Conservation (phyloP, 2,888 invertebrate species). For the Trypoxylon attenuatum region DNA sequence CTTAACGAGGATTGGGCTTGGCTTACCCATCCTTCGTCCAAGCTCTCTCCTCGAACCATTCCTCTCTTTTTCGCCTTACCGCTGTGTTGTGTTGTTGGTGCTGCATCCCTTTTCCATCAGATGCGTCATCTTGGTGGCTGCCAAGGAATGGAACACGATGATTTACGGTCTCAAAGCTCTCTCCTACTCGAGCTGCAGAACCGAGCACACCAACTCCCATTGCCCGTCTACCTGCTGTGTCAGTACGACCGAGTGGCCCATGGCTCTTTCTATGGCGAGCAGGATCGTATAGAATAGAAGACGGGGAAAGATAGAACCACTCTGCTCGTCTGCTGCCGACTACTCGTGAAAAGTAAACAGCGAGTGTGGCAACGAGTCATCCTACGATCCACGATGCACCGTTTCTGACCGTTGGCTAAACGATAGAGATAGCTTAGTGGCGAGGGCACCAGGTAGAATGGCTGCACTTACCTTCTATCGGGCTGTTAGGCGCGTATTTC, state of each 20-base stretch:
- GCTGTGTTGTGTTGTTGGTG: conserved; percentile 24
- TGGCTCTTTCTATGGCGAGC: conserved; percentile 43
- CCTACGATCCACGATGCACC: conserved; percentile 27
- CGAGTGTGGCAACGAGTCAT: conserved; percentile 59
- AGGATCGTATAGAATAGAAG: conserved; percentile 25
- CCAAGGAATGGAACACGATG: conserved; percentile 56
- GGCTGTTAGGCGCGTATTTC: neutral
- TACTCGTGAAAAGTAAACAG: conserved; percentile 64
- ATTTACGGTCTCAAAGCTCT: conserved; percentile 61
- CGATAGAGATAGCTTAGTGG: conserved; percentile 36
- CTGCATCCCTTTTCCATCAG: conserved; percentile 44
- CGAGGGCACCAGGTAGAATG: conserved; percentile 29
- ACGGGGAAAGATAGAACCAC: conserved; percentile 10
- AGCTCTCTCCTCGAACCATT: conserved; percentile 22
- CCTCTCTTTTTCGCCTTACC: conserved; percentile 32
- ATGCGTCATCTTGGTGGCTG: conserved; percentile 57
- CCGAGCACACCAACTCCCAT: conserved; percentile 19
- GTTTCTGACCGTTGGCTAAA: conserved; percentile 28
- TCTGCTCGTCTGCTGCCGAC: conserved; percentile 30
- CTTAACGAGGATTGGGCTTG: conserved; percentile 45
- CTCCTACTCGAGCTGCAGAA: conserved; percentile 21
- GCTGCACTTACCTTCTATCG: conserved; percentile 18
- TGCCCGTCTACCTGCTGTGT: conserved; percentile 29
- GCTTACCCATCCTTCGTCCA: conserved; percentile 13
- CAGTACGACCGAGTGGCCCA: conserved; percentile 17